Conservation (phyloP, 2,888 invertebrate species). For the Lochmaea capreae region DNA sequence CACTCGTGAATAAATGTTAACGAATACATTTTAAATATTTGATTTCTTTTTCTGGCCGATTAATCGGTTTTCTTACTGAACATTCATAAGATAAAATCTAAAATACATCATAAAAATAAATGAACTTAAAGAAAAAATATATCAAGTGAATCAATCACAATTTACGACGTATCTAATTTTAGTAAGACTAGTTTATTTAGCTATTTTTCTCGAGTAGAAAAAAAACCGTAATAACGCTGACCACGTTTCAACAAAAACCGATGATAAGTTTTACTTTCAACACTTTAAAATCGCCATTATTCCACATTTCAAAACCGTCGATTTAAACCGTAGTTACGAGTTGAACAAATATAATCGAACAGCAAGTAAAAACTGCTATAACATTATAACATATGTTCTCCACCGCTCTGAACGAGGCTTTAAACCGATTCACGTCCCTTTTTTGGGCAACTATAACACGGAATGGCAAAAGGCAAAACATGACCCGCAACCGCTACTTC, state of each 20-base stretch:
- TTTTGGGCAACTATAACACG: slow-evolving; percentile 27
- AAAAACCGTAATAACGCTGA: background rate
- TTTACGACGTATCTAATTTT: background rate
- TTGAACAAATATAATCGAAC: slow-evolving; percentile 22
- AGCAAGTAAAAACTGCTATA: slow-evolving; percentile 30
- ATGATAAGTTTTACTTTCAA: slow-evolving; percentile 6
- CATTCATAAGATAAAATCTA: background rate
- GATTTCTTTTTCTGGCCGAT: too few species aligned
- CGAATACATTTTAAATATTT: too few species aligned
- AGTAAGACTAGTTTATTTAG: background rate
- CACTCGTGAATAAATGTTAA: too few species aligned
- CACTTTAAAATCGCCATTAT: slow-evolving; percentile 25
- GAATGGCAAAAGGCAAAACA: slow-evolving; percentile 27
- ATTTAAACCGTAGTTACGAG: slow-evolving; percentile 22
- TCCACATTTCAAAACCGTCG: slow-evolving; percentile 31
- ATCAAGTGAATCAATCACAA: background rate
- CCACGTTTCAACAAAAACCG: background rate
- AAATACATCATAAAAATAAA: slow-evolving; percentile 1
- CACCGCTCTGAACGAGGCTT: slow-evolving; percentile 21
- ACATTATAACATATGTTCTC: slow-evolving; percentile 36
- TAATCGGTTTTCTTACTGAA: too few species aligned
- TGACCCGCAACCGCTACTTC: slow-evolving; percentile 11
- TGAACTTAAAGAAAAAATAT: background rate
- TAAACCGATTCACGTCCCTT: slow-evolving; percentile 29
- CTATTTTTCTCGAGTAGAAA: background rate